Percentiles rank a stretch among this genome's conserved stretches.
These are phyloP conservation scores for Limnephilus auricula DNA, from an alignment of 2,888 invertebrate species.

Conservation along the genomic window DNA sequence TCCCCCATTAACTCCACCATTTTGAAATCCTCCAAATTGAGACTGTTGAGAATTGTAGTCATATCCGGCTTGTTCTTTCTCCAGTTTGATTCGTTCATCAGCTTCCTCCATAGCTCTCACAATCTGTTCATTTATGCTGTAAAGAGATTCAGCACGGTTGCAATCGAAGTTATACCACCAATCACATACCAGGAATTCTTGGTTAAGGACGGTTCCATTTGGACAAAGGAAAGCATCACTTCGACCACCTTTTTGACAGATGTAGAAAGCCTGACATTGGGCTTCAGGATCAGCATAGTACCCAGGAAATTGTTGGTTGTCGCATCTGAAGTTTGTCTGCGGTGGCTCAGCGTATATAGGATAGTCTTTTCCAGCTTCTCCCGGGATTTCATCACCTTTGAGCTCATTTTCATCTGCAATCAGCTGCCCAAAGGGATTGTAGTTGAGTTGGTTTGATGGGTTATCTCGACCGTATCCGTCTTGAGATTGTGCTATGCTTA, in stretches of 20 bases:
- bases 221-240: slow-evolving; percentile 77
- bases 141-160: slow-evolving; percentile 73
- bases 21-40: slow-evolving; percentile 3
- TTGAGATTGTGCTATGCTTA: slow-evolving; percentile 64
- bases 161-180: slow-evolving; percentile 79
- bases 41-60: neutral
- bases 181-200: slow-evolving; percentile 75
- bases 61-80: slow-evolving; percentile 44
- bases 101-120: slow-evolving; percentile 69
- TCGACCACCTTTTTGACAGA: slow-evolving; percentile 74
- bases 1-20: slow-evolving; percentile 42
- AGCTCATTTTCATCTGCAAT: slow-evolving; percentile 64
- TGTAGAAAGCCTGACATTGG: slow-evolving; percentile 76
- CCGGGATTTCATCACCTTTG: slow-evolving; percentile 70
- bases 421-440: slow-evolving; percentile 39
- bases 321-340: slow-evolving; percentile 75
- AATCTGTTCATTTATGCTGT: slow-evolving; percentile 73
- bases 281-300: slow-evolving; percentile 78
- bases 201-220: slow-evolving; percentile 78
- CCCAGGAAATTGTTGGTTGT: slow-evolving; percentile 74
- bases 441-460: slow-evolving; percentile 65
- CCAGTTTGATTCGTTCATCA: slow-evolving; percentile 63
- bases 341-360: slow-evolving; percentile 74
- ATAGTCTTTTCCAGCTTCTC: slow-evolving; percentile 75
- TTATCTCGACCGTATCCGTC: slow-evolving; percentile 66